A percentile compares a stretch with the other conserved stretches of the same genome.
These are phyloP conservation scores for Buteo buteo DNA, from an alignment of 2,113 vertebrate species.

Conservation along the genomic window DNA sequence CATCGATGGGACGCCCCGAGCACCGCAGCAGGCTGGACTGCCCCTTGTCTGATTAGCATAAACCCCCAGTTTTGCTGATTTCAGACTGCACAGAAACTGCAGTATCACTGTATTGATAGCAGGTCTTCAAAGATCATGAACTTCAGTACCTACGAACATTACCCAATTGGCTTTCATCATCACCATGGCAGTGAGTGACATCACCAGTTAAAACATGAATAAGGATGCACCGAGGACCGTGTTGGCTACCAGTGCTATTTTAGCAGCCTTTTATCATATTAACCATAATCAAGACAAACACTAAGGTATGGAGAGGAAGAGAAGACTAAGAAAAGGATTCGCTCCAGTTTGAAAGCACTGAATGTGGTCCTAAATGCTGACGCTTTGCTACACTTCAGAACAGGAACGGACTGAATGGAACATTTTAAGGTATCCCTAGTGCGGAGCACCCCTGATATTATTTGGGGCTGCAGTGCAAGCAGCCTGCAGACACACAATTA, in stretches of 20 bases:
- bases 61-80: neutral
- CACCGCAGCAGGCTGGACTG: rapidly evolving
- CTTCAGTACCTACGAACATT: neutral
- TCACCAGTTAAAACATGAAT: rapidly evolving
- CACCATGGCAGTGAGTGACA: rapidly evolving
- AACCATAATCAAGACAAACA: neutral
- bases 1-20: neutral
- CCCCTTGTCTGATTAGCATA: neutral
- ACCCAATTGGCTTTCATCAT: neutral
- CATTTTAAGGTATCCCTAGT: no score
- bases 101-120: neutral
- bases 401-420: neutral
- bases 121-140: neutral
- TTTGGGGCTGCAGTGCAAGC: neutral
- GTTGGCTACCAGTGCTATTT: neutral
- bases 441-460: neutral
- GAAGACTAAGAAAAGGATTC: neutral
- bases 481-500: neutral
- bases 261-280: neutral
- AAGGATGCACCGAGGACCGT: rapidly evolving
- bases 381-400: neutral
- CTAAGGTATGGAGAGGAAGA: neutral
- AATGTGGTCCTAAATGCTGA: neutral
- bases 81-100: neutral
- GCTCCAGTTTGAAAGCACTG: neutral